Percentiles rank a stretch among this genome's conserved stretches.
These are phyloP conservation scores for Trogon melanurus DNA, from an alignment of 2,113 vertebrate species.

Conservation along the genomic window DNA sequence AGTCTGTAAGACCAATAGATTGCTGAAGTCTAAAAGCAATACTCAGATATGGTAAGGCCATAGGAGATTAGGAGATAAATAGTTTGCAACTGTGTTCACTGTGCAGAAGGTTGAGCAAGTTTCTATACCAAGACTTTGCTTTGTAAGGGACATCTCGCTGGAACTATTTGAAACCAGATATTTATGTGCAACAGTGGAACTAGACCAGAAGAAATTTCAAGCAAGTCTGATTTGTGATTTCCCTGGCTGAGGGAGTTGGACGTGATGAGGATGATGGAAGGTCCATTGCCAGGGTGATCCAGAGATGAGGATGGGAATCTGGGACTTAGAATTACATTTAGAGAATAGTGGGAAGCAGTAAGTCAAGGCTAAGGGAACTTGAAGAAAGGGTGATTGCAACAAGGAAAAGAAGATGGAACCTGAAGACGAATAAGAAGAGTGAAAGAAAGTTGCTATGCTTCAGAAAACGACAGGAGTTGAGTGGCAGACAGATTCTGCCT, in stretches of 20 bases:
- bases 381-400: neutral
- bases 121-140: neutral
- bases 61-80: neutral
- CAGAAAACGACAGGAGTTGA: neutral
- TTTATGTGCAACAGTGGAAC: neutral
- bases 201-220: too few species aligned
- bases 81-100: neutral
- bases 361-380: conserved; percentile 45
- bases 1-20: neutral
- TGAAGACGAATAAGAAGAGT: neutral
- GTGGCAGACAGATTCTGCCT: neutral
- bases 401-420: neutral
- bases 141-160: neutral
- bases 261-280: neutral
- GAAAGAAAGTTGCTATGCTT: neutral
- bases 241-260: neutral
- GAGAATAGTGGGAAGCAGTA: neutral
- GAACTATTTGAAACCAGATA: neutral
- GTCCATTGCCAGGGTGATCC: conserved; percentile 42
- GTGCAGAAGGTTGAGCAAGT: neutral
- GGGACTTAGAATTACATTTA: neutral
- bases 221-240: neutral
- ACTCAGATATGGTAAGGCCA: neutral
- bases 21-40: neutral
- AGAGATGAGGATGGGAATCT: neutral